Evolutionary conservation across 53 echinoderm and acorn worm genomes (phyloP).

Genomic region (Henricia sp.): DNA sequence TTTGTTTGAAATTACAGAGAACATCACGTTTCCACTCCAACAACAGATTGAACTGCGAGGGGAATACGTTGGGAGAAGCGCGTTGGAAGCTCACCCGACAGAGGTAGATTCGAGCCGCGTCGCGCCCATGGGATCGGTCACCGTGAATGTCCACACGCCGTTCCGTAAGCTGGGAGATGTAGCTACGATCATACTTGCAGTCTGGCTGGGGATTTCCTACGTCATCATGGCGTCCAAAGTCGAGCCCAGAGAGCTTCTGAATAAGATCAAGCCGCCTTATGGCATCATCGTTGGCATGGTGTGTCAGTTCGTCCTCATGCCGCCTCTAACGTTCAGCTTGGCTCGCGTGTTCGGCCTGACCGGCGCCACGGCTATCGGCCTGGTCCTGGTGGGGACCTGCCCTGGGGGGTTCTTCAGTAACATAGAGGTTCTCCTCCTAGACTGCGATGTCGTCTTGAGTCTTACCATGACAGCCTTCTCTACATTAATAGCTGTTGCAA

Average conservation of each 20-base stretch:
- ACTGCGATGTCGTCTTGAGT: constrained; percentile 86
- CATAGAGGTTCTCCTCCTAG: constrained; percentile 81
- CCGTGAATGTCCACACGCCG: constrained; percentile 31
- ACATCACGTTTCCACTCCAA: constrained; percentile 18
- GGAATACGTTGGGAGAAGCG: constrained; percentile 1
- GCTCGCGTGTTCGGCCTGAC: constrained; percentile 68
- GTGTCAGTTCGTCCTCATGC: constrained; percentile 96
- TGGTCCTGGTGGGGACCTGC: constrained; percentile 87
- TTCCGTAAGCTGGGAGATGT: constrained; percentile 32
- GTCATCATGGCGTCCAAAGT: constrained; percentile 87
- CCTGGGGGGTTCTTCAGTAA: constrained; percentile 93
- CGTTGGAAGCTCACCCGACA: not conserved
- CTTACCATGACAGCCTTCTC: constrained; percentile 95
- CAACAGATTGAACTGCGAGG: not conserved
- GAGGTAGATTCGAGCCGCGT: not conserved
- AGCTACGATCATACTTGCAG: constrained; percentile 63
- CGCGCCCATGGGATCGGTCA: not conserved
- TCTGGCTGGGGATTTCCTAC: constrained; percentile 70
- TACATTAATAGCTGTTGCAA: constrained; percentile 80
- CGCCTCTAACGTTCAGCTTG: constrained; percentile 77
- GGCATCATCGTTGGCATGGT: constrained; percentile 81
- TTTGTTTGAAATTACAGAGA: constrained; percentile 34
- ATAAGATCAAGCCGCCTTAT: constrained; percentile 75
- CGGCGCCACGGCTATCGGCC: constrained; percentile 72
- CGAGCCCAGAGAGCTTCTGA: constrained; percentile 72